phyloP scores from a whole-genome alignment of 2,797 vertebrate genomes.

The Chromobotia macracanthus region DNA sequence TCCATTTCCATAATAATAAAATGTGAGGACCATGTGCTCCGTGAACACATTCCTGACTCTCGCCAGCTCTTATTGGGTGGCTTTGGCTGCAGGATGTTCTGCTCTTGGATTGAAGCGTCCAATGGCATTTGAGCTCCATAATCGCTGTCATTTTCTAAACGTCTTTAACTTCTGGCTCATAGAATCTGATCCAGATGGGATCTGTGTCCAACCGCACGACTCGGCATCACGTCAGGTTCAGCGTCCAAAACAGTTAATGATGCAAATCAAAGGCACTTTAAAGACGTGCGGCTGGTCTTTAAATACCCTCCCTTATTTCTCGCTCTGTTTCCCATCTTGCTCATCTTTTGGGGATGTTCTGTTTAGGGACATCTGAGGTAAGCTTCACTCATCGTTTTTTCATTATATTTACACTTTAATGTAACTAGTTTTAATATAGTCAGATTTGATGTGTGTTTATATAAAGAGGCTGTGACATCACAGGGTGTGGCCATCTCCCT shows the following conservation, averaged over 20 bases:
- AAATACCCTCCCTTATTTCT: conserved; percentile 49
- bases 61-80: conserved; percentile 86
- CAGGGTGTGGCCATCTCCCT: too few species aligned
- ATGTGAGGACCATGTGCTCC: conserved; percentile 86
- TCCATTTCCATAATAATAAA: conserved; percentile 88
- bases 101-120: conserved; percentile 84
- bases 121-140: conserved; percentile 85
- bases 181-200: conserved; percentile 76
- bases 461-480: neutral
- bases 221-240: conserved; percentile 74
- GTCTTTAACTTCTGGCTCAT: conserved; percentile 81
- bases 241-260: conserved; percentile 80
- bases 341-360: too few species aligned
- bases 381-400: too few species aligned
- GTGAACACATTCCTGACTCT: conserved; percentile 86
- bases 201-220: conserved; percentile 71
- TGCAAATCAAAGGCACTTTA: conserved; percentile 77
- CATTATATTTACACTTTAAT: too few species aligned
- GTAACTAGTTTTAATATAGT: too few species aligned
- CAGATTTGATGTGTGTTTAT: neutral
- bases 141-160: conserved; percentile 83
- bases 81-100: conserved; percentile 86
- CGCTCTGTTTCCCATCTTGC: conserved; percentile 5
- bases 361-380: too few species aligned
- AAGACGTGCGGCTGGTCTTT: conserved; percentile 49